phyloP scores from a whole-genome alignment of 2,797 vertebrate species.

The Pseudochirops corinnae region DNA sequence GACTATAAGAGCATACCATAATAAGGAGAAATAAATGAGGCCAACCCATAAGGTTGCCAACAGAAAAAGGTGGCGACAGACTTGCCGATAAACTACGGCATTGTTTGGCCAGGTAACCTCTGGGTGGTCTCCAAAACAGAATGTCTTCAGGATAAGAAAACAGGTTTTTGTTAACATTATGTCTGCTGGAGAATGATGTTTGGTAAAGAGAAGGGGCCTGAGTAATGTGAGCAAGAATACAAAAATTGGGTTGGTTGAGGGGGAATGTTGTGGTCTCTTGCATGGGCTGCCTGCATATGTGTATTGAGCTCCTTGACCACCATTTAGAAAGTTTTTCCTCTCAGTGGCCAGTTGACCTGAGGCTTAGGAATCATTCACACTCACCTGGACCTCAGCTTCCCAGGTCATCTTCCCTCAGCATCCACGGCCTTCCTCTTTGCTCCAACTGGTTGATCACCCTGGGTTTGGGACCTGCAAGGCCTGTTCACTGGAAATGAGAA shows the following conservation, averaged over 20 bases:
- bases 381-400: too few relatives aligned
- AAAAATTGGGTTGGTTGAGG: not conserved
- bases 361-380: too few relatives aligned
- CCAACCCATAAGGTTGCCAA: not conserved
- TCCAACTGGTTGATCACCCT: too few relatives aligned
- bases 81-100: not conserved
- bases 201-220: not conserved
- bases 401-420: too few relatives aligned
- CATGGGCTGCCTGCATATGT: not conserved
- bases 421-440: too few relatives aligned
- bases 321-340: too few relatives aligned
- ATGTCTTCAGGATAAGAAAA: not conserved
- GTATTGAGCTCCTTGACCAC: not conserved
- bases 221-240: not conserved
- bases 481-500: too few relatives aligned
- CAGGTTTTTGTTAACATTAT: not conserved
- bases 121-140: not conserved
- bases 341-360: too few relatives aligned
- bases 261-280: not conserved
- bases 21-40: not conserved
- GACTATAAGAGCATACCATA: not conserved
- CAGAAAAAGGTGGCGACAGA: not conserved
- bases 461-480: too few relatives aligned
- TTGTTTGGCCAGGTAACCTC: not conserved
- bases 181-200: not conserved